Conservation (phyloP, 2,113 vertebrate genomes). For the Mobula birostris region DNA sequence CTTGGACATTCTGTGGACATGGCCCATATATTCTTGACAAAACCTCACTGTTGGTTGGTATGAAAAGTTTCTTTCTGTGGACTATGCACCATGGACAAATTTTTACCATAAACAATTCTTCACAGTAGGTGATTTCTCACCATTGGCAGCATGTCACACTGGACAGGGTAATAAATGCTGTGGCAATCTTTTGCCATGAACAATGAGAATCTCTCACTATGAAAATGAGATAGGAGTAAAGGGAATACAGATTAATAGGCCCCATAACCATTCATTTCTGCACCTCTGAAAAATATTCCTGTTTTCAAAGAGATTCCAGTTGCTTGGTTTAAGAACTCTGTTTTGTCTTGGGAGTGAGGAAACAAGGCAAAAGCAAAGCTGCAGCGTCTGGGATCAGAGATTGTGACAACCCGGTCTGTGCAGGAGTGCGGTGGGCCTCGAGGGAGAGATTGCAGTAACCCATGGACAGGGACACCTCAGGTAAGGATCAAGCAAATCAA, state of each 20-base stretch:
- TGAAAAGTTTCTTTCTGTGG: too few species aligned
- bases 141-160: too few species aligned
- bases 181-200: background rate
- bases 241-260: background rate
- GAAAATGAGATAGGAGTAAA: background rate
- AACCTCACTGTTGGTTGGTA: too few species aligned
- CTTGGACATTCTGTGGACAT: too few species aligned
- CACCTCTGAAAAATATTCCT: background rate
- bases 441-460: background rate
- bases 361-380: too few species aligned
- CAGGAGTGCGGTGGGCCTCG: background rate
- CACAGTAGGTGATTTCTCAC: too few species aligned
- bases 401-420: background rate
- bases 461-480: background rate
- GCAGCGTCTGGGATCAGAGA: background rate
- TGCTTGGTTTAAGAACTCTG: background rate
- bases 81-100: too few species aligned
- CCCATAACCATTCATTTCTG: background rate
- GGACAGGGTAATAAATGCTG: background rate
- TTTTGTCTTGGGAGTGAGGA: too few species aligned
- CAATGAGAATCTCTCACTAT: background rate
- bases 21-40: too few species aligned
- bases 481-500: background rate
- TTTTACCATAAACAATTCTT: too few species aligned
- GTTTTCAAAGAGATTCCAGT: background rate